Percentiles rank a stretch among this genome's conserved stretches.
Evolutionary conservation across 1,140 invertebrate genomes (phyloP).

Genomic region (Drosophila trapezifrons): DNA sequence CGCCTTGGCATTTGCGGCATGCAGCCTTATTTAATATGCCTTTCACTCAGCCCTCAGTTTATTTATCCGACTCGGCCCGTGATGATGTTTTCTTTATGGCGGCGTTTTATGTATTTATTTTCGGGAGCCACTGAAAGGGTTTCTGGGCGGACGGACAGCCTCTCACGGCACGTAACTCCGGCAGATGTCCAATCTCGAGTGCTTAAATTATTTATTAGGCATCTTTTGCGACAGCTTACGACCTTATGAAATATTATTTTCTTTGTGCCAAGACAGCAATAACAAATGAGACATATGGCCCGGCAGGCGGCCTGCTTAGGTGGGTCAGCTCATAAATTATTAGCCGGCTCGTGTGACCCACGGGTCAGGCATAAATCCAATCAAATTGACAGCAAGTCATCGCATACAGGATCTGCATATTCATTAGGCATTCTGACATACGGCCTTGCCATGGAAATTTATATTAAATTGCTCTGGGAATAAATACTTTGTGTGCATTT

Average conservation of each 20-base stretch:
- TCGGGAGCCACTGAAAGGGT: slow-evolving; percentile 51
- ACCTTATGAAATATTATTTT: slow-evolving; percentile 69
- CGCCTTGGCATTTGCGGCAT: slow-evolving; percentile 64
- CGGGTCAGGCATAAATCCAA: slow-evolving; percentile 57
- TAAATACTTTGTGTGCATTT: slow-evolving; percentile 1
- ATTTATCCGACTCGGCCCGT: slow-evolving; percentile 34
- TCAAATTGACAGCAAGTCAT: slow-evolving; percentile 51
- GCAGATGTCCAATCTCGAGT: slow-evolving; percentile 54
- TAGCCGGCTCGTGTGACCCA: slow-evolving; percentile 44
- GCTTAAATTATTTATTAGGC: slow-evolving; percentile 79
- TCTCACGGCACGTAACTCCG: slow-evolving; percentile 33
- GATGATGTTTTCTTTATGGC: slow-evolving; percentile 56
- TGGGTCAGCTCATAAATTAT: slow-evolving; percentile 65
- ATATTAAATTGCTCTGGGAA: background rate
- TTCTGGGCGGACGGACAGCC: slow-evolving; percentile 3
- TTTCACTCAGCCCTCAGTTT: slow-evolving; percentile 25
- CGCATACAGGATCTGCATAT: slow-evolving; percentile 26
- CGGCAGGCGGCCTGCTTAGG: background rate
- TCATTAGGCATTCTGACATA: slow-evolving; percentile 15
- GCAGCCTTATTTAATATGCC: slow-evolving; percentile 70
- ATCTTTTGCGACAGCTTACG: slow-evolving; percentile 73
- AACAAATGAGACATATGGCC: slow-evolving; percentile 46
- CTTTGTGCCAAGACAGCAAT: slow-evolving; percentile 38
- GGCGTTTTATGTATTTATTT: slow-evolving; percentile 73
- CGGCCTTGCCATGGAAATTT: background rate